Base-by-base conservation (phyloP, 2,797 vertebrate species). In the Hyperoplus lanceolatus region DNA sequence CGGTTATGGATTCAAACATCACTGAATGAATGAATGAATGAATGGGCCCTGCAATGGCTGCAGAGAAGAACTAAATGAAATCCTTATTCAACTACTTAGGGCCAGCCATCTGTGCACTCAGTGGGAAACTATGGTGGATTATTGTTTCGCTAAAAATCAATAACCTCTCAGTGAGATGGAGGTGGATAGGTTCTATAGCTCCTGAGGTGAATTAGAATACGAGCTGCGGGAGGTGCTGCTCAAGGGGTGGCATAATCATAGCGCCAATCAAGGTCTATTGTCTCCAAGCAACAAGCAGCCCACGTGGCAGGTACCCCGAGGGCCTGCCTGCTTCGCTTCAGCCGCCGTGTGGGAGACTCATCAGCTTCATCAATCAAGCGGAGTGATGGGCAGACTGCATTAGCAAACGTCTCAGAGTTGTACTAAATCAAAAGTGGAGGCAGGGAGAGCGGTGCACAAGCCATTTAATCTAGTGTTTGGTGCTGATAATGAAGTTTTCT, bases 281-380 rank as follows among this genome's bases (percentile, higher is more conserved):
- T 80, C 75, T 55, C 58, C 56, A 38, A 29, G 83, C 70, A 84
- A 70, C 41, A 45, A 21, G 11, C 16, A 62, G 73, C 42, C 76
- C 64, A 49, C 66, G 21, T 56, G 53, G 73, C 67, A 58, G 65
- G 67, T 57, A 77, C 67, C 74, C 4, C 16, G 29, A 29, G 51
- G 77, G 75, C 82, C 70, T 36, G 54, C 70, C 82, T 79, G 78
- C 70, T 66, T 75, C 42, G 43, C 59, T 67, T 72, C 81, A 82
- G 82, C 87, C 82, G 82, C 79, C 87, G 81, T 15, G 66, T 7
- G 16, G 53, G 42, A 75, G 76, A 78, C 59, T 77, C 82, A 60
- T 80, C 79, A 73, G 60, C 54, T 29, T 62, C 82, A 86, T 93
- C 90, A 90, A 79, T 93, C 84, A 92, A 66, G 60, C 2, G 21